These are phyloP conservation scores for Oreochromis spilurus DNA, from an alignment of 2,113 vertebrate species.

Conservation along the genomic window DNA sequence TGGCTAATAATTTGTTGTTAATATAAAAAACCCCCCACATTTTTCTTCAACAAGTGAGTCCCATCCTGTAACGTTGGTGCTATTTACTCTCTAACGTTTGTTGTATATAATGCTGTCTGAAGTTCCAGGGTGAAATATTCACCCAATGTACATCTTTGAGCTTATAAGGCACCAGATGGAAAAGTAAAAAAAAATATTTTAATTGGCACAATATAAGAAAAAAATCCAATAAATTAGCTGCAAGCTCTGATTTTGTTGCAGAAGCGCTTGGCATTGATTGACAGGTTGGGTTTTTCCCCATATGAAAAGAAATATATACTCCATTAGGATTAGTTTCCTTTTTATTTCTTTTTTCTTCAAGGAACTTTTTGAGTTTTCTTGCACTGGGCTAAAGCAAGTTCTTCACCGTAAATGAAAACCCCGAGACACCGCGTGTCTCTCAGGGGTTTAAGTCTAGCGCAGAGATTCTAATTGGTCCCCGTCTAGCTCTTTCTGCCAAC, in stretches of 20 bases:
- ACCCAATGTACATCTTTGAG: neutral
- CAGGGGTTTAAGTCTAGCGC: constrained; percentile 10
- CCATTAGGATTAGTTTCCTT: neutral
- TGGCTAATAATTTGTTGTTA: neutral
- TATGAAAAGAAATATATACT: neutral
- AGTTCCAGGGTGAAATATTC: neutral
- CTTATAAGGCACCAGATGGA: neutral
- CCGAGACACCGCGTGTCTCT: neutral
- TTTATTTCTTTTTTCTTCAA: neutral
- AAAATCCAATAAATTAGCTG: neutral
- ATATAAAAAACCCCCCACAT: rapidly evolving
- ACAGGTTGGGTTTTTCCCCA: neutral
- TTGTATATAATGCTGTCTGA: neutral
- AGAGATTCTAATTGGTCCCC: constrained; percentile 43
- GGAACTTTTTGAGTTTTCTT: neutral
- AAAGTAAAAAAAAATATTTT: neutral
- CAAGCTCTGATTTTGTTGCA: neutral
- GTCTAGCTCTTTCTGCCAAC: neutral
- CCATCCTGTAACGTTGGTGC: neutral
- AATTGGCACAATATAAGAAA: neutral
- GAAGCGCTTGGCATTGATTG: neutral
- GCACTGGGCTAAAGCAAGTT: neutral
- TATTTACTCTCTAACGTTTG: neutral
- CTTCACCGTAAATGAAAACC: neutral
- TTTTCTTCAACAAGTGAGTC: neutral